These are phyloP conservation scores for Xanthostigma xanthostigma DNA, from an alignment of 2,888 invertebrate genomes.

Conservation along the genomic window DNA sequence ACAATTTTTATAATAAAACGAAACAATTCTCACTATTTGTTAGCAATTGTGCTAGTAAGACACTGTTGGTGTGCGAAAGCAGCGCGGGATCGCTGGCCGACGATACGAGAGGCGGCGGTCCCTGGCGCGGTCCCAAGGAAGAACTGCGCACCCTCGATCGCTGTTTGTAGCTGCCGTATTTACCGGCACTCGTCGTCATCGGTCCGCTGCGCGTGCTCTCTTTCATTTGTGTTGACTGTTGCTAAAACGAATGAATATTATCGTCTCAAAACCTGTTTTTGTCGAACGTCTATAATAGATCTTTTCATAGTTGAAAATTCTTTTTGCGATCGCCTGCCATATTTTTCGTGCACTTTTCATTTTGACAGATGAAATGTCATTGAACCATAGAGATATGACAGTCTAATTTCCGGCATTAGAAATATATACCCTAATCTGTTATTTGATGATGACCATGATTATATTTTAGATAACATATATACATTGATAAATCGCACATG, in stretches of 20 bases:
- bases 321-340: no score
- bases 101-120: constrained; percentile 49
- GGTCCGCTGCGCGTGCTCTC: background rate
- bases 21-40: constrained; percentile 43
- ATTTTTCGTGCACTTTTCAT: no score
- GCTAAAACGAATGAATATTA: background rate
- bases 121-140: constrained; percentile 31
- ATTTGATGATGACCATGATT: no score
- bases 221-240: background rate
- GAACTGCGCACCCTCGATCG: constrained; percentile 35
- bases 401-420: no score
- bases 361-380: no score
- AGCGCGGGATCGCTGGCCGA: constrained; percentile 65
- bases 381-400: no score
- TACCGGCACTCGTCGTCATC: background rate
- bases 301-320: no score
- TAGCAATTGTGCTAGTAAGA: constrained; percentile 69
- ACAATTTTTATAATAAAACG: no score
- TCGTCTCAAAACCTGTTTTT: background rate
- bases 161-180: constrained; percentile 1
- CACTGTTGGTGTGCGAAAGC: constrained; percentile 46
- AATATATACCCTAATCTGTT: no score
- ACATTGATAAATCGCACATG: no score
- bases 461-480: no score
- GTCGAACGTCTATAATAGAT: background rate